Evolutionary conservation across 2,888 invertebrate genomes (phyloP).

Genomic region (Drosophila gaucha): DNA sequence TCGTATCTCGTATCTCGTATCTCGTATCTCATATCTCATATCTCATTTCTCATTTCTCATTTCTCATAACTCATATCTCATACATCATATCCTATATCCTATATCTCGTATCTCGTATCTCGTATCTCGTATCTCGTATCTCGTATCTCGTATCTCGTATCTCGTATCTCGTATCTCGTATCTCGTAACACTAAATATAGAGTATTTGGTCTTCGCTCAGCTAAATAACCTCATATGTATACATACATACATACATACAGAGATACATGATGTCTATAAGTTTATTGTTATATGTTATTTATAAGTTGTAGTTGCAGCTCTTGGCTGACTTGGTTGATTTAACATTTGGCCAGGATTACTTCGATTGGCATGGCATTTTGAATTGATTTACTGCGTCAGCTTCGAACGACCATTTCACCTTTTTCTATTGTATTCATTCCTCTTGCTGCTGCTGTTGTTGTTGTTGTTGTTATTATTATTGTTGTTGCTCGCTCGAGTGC

Average conservation of each 20-base stretch:
- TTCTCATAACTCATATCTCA: too few relatives aligned
- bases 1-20: too few relatives aligned
- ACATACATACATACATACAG: background rate
- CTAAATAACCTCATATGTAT: background rate
- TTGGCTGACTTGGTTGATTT: slow-evolving; percentile 26
- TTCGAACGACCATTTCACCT: slow-evolving; percentile 63
- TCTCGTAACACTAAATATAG: too few relatives aligned
- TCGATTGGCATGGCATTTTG: slow-evolving; percentile 68
- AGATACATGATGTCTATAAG: background rate
- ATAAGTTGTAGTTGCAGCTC: slow-evolving; percentile 23
- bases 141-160: too few relatives aligned
- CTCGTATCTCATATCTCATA: too few relatives aligned
- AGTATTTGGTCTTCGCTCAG: background rate
- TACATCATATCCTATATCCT: too few relatives aligned
- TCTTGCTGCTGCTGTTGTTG: background rate
- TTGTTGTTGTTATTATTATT: slow-evolving; percentile 24
- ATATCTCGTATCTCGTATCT: too few relatives aligned
- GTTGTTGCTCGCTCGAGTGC: slow-evolving; percentile 36
- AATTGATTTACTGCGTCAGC: slow-evolving; percentile 68
- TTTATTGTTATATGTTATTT: slow-evolving; percentile 29
- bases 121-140: too few relatives aligned
- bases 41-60: too few relatives aligned
- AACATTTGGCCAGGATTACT: slow-evolving; percentile 45
- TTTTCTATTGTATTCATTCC: slow-evolving; percentile 57
- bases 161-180: too few relatives aligned